Evolutionary conservation across 2,888 invertebrate species (phyloP).

Genomic region (Noctua janthe): DNA sequence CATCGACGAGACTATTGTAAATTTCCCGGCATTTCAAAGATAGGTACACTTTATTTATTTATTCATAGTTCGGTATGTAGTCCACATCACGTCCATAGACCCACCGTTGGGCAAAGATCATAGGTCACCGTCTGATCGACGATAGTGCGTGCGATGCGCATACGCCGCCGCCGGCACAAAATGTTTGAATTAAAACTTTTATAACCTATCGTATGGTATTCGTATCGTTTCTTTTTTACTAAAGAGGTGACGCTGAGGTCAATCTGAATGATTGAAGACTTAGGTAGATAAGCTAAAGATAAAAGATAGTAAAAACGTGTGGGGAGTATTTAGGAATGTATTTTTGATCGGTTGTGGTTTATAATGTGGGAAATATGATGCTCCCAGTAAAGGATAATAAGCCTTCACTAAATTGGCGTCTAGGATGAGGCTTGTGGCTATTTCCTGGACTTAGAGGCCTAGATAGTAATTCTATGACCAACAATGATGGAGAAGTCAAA

Average conservation of each 20-base stretch:
- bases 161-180: constrained; percentile 56
- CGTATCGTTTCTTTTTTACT: constrained; percentile 36
- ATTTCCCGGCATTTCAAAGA: constrained; percentile 2
- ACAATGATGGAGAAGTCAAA: background rate
- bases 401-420: too few species aligned
- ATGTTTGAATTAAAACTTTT: constrained; percentile 55
- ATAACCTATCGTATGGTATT: constrained; percentile 36
- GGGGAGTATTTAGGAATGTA: constrained; percentile 1
- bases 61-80: constrained; percentile 39
- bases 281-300: constrained; percentile 13
- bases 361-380: background rate
- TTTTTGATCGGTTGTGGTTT: background rate
- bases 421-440: too few species aligned
- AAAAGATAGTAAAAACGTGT: constrained; percentile 20
- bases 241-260: constrained; percentile 41
- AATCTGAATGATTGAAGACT: constrained; percentile 50
- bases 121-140: constrained; percentile 59
- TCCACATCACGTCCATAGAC: constrained; percentile 24
- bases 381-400: background rate
- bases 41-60: constrained; percentile 28
- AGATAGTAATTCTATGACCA: background rate
- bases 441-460: too few species aligned
- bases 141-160: constrained; percentile 55
- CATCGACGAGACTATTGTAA: too few species aligned
- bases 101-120: constrained; percentile 56